A percentile compares a stretch with the other conserved stretches of the same genome.
Conservation (phyloP, 2,888 invertebrate species). For the Phengaris alcon region DNA sequence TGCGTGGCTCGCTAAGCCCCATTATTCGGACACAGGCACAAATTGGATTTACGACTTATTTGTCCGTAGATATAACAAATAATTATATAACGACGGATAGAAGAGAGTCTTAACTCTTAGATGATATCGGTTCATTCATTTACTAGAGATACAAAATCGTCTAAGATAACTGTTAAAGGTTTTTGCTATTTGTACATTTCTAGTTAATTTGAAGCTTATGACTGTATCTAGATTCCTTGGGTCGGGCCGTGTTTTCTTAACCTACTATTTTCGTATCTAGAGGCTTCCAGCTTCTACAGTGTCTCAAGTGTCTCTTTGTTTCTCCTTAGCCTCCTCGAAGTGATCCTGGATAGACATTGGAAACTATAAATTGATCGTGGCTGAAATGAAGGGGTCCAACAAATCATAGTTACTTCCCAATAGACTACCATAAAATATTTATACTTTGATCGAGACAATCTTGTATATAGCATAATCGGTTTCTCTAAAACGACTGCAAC, state of each 20-base stretch:
- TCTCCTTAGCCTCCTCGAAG: not conserved
- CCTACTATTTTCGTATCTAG: too few species aligned
- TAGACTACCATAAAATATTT: not conserved
- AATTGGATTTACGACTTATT: conserved; percentile 21
- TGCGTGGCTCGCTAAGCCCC: conserved; percentile 23
- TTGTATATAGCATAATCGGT: too few species aligned
- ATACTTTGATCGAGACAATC: too few species aligned
- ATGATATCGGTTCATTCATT: not conserved
- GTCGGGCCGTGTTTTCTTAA: too few species aligned
- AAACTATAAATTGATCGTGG: not conserved
- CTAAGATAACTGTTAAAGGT: not conserved
- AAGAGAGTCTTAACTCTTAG: not conserved
- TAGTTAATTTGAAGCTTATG: too few species aligned
- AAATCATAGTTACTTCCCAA: not conserved
- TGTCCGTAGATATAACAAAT: not conserved
- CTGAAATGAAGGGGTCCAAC: not conserved
- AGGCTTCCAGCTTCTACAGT: too few species aligned
- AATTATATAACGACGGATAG: not conserved
- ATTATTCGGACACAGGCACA: conserved; percentile 20
- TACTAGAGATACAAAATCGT: not conserved
- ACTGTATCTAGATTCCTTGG: too few species aligned
- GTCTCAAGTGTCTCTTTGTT: not conserved
- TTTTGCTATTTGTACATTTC: not conserved
- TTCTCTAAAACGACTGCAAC: too few species aligned
- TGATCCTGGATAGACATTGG: not conserved